Evolutionary conservation across 2,797 vertebrate genomes (phyloP).

Genomic region (Protosalanx chinensis): DNA sequence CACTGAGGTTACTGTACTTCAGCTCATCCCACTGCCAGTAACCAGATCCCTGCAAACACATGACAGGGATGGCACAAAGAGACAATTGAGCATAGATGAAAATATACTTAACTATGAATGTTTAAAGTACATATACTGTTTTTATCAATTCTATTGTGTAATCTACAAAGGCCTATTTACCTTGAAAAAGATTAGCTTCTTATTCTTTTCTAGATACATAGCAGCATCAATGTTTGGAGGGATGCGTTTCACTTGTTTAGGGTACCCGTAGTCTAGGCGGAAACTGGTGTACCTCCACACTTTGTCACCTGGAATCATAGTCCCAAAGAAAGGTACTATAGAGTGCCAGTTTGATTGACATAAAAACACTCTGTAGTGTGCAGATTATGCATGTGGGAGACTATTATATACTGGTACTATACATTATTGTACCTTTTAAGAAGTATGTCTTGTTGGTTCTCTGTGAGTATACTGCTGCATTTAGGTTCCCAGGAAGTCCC

Average conservation of each 20-base stretch:
- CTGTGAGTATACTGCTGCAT: constrained; percentile 81
- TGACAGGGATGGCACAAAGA: not conserved
- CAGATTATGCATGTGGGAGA: not conserved
- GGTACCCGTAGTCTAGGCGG: constrained; percentile 77
- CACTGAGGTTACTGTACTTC: constrained; percentile 63
- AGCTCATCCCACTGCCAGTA: constrained; percentile 89
- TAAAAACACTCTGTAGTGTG: not conserved
- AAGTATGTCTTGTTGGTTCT: constrained; percentile 85
- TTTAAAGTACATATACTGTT: too few relatives aligned
- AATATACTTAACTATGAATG: not conserved
- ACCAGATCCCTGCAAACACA: constrained; percentile 70
- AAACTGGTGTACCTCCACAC: constrained; percentile 80
- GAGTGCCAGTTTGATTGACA: not conserved
- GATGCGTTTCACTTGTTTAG: constrained; percentile 76
- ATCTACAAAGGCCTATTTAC: constrained; percentile 48
- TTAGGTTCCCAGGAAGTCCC: constrained; percentile 78
- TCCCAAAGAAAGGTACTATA: not conserved
- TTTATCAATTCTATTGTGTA: not conserved
- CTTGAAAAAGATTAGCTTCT: constrained; percentile 87
- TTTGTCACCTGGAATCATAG: constrained; percentile 68
- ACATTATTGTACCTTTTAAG: constrained; percentile 77
- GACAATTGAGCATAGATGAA: not conserved
- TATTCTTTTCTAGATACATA: constrained; percentile 80
- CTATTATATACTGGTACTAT: too few relatives aligned
- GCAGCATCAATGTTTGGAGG: constrained; percentile 79